Percentiles rank a stretch among this genome's conserved stretches.
Evolutionary conservation across 2,113 vertebrate species (phyloP).

Genomic region (Plectropomus leopardus): DNA sequence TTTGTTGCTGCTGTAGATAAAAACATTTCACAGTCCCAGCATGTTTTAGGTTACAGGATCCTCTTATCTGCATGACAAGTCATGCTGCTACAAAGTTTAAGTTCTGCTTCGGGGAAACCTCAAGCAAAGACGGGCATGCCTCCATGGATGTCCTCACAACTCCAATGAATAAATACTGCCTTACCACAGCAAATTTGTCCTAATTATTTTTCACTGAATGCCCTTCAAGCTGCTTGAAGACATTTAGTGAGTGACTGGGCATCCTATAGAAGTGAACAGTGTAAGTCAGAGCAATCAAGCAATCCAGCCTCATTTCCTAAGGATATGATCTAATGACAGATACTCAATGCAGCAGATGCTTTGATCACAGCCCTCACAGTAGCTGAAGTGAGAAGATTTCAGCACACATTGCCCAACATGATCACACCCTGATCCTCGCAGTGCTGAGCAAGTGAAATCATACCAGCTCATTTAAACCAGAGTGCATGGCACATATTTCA

Average conservation of each 20-base stretch:
- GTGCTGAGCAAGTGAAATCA: constrained; percentile 5
- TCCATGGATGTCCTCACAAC: neutral
- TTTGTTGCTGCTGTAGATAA: neutral
- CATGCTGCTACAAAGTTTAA: neutral
- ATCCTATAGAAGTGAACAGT: neutral
- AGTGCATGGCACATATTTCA: neutral
- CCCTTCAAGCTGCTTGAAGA: constrained; percentile 7
- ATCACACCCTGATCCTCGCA: neutral
- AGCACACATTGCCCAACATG: neutral
- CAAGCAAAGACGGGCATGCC: neutral
- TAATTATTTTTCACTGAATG: constrained; percentile 48
- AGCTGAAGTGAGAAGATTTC: constrained; percentile 8
- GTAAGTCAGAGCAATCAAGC: constrained; percentile 22
- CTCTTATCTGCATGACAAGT: neutral
- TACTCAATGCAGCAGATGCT: neutral
- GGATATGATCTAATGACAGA: constrained; percentile 22
- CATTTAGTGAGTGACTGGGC: neutral
- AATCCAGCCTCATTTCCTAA: neutral
- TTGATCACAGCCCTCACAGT: constrained; percentile 3
- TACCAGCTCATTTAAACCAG: constrained; percentile 7
- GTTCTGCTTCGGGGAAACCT: constrained; percentile 6
- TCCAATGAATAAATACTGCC: constrained; percentile 36
- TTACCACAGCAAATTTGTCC: constrained; percentile 17
- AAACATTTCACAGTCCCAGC: neutral
- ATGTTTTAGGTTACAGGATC: neutral